These are phyloP conservation scores for Uloborus plumipes DNA, from an alignment of 2,888 invertebrate genomes.

Conservation along the genomic window DNA sequence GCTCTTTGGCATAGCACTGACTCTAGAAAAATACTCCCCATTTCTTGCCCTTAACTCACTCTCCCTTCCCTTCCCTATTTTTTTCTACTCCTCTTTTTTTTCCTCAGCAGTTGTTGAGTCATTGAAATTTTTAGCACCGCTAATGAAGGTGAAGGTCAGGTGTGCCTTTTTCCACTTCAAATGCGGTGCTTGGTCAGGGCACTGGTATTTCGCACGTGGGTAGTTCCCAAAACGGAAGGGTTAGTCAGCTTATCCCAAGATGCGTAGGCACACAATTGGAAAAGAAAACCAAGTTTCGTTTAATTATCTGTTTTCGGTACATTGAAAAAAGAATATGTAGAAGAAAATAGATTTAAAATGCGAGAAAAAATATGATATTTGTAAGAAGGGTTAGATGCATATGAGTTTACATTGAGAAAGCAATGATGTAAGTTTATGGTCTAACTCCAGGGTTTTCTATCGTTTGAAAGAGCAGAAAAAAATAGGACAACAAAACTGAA, in stretches of 20 bases:
- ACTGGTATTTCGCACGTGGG: slow-evolving; percentile 1
- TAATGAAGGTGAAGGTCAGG: slow-evolving; percentile 35
- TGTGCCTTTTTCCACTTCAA: background rate
- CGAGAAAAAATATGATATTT: too few relatives aligned
- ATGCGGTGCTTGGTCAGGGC: background rate
- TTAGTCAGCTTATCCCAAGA: background rate
- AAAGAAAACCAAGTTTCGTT: too few relatives aligned
- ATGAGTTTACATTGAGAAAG: too few relatives aligned
- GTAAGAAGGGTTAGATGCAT: too few relatives aligned
- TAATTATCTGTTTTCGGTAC: too few relatives aligned
- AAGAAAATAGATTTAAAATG: too few relatives aligned
- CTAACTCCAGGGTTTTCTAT: too few relatives aligned
- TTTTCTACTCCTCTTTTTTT: background rate
- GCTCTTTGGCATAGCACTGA: slow-evolving; percentile 9
- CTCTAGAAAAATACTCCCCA: background rate
- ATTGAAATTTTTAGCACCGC: slow-evolving; percentile 26
- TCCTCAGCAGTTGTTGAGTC: slow-evolving; percentile 20
- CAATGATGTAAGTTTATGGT: too few relatives aligned
- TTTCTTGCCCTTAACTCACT: background rate
- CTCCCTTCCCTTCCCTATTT: background rate
- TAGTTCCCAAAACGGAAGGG: background rate
- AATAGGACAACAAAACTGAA: too few relatives aligned
- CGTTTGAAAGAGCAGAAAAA: too few relatives aligned
- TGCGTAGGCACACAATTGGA: too few relatives aligned
- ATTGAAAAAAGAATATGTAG: too few relatives aligned